Conservation (phyloP, 2,113 vertebrate genomes). For the Eublepharis macularius region DNA sequence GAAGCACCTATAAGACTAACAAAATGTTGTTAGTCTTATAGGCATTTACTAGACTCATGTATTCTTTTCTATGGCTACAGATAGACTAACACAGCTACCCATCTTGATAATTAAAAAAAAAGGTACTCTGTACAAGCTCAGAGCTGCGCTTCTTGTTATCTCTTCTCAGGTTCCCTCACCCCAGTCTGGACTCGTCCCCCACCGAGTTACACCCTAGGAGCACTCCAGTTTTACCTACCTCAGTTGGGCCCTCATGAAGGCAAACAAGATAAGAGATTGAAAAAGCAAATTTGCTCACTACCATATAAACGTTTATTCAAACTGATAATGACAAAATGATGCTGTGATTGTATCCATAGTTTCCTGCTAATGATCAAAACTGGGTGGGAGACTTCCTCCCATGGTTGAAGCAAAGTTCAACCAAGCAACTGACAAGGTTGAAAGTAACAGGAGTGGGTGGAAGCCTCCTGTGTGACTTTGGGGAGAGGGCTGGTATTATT, state of each 20-base stretch:
- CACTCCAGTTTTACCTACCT: neutral
- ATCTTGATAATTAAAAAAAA: too few species aligned
- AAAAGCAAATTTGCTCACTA: constrained; percentile 8
- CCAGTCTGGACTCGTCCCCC: neutral
- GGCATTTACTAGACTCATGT: too few species aligned
- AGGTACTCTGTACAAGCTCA: neutral
- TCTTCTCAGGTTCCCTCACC: neutral
- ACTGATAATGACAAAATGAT: neutral
- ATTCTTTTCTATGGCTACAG: too few species aligned
- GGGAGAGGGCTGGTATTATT: constrained; percentile 5
- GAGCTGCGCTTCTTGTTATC: neutral
- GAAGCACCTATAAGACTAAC: too few species aligned
- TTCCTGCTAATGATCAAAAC: neutral
- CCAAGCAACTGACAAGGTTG: neutral
- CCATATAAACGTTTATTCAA: constrained; percentile 4
- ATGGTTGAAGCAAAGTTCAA: neutral
- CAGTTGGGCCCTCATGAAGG: neutral
- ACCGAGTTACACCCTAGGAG: neutral
- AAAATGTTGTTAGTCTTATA: too few species aligned
- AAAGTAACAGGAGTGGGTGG: neutral
- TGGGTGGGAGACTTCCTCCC: too few species aligned
- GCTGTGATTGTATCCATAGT: neutral
- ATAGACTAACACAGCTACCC: too few species aligned
- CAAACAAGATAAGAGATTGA: constrained; percentile 4
- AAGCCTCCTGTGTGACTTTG: constrained; percentile 1